Evolutionary conservation across 2,888 invertebrate species (phyloP).

Genomic region (Pilophorus perplexus): DNA sequence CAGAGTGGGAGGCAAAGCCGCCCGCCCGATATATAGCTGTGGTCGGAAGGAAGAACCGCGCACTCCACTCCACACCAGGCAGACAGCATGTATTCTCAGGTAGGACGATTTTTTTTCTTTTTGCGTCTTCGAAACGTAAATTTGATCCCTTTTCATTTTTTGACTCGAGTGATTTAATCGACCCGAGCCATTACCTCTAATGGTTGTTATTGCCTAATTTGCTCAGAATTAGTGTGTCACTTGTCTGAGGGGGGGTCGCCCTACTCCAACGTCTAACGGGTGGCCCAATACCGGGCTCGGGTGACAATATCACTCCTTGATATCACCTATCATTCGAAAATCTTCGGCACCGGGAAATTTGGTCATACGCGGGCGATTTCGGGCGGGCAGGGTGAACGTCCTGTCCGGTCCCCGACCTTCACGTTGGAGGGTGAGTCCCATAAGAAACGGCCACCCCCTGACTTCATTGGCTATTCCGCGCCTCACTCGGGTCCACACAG

Average conservation of each 20-base stretch:
- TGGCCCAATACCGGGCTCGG: neutral
- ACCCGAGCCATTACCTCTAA: no score
- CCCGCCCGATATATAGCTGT: constrained; percentile 24
- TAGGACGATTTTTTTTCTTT: neutral
- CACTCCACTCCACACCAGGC: constrained; percentile 35
- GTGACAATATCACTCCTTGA: no score
- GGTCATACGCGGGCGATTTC: no score
- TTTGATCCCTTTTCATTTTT: no score
- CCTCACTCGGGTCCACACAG: neutral
- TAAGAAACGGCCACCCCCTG: constrained; percentile 12
- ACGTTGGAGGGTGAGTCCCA: constrained; percentile 23
- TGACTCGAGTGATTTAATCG: no score
- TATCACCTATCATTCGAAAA: no score
- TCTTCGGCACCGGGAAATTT: no score
- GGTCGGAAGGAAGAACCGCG: constrained; percentile 17
- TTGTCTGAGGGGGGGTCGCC: neutral
- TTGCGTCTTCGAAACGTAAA: no score
- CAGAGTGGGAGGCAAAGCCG: constrained; percentile 22
- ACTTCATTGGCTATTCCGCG: constrained; percentile 23
- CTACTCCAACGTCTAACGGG: constrained; percentile 10
- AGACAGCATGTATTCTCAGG: constrained; percentile 38
- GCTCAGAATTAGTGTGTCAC: no score
- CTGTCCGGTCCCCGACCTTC: constrained; percentile 35
- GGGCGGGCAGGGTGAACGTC: constrained; percentile 38
- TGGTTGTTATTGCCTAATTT: no score